Evolutionary conservation across 2,113 vertebrate genomes (phyloP).

Genomic region (Melanerpes formicivorus): DNA sequence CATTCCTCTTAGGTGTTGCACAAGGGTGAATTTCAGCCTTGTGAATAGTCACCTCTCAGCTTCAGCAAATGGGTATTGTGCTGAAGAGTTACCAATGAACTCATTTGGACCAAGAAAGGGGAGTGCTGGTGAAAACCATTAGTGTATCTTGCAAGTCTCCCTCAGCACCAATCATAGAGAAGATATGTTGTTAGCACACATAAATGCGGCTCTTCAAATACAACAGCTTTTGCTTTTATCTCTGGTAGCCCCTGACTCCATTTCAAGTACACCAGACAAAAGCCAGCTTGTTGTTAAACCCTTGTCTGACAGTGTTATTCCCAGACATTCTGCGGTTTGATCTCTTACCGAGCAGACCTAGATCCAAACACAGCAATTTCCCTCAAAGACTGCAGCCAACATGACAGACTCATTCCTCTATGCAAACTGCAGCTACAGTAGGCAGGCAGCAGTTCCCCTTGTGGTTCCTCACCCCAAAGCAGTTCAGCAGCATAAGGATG

Average conservation of each 20-base stretch:
- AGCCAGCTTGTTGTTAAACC: neutral
- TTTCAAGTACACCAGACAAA: neutral
- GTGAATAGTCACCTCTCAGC: neutral
- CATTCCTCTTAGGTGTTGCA: neutral
- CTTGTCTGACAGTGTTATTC: neutral
- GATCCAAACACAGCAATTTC: neutral
- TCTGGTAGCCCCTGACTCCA: neutral
- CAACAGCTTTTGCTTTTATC: neutral
- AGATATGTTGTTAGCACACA: neutral
- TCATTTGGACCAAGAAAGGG: neutral
- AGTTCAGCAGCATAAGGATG: neutral
- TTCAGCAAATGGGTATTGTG: neutral
- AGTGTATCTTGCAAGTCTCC: neutral
- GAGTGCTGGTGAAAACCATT: neutral
- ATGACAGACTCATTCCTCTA: neutral
- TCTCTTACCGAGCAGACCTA: neutral
- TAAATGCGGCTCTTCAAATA: neutral
- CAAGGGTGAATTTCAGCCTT: neutral
- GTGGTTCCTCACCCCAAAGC: neutral
- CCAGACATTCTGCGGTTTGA: neutral
- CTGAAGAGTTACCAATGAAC: neutral
- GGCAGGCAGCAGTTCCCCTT: rapidly evolving
- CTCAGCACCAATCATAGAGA: neutral
- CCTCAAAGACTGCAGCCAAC: neutral
- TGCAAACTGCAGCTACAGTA: rapidly evolving